phyloP scores from a whole-genome alignment of 37 sponge, comb jelly and placozoan species.

The Spongilla lacustris region DNA sequence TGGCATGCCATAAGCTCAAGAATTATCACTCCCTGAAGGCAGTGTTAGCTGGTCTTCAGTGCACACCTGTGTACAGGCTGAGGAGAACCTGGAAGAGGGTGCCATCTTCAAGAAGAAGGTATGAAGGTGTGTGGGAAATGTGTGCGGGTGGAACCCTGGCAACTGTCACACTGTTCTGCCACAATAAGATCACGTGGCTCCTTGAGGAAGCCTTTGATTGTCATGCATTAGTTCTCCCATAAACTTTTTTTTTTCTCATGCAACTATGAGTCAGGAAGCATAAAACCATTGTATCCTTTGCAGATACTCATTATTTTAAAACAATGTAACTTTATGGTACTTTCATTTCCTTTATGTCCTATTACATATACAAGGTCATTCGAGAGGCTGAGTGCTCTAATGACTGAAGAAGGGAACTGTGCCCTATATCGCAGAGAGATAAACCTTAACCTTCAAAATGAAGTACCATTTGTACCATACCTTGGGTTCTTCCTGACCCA shows the following conservation, averaged over 20 bases:
- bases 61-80: conserved; percentile 55
- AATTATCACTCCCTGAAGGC: conserved; percentile 79
- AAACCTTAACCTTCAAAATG: not conserved
- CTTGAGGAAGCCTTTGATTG: too few relatives aligned
- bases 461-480: conserved; percentile 63
- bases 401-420: conserved; percentile 69
- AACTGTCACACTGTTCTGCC: too few relatives aligned
- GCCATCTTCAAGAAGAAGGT: conserved; percentile 39
- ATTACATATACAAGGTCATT: conserved; percentile 34
- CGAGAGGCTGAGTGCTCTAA: conserved; percentile 31
- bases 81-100: conserved; percentile 50
- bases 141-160: conserved; percentile 6
- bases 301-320: too few relatives aligned
- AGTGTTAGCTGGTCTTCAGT: conserved; percentile 69
- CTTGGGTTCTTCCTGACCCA: conserved; percentile 76
- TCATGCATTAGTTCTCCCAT: too few relatives aligned
- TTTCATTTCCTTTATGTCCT: too few relatives aligned
- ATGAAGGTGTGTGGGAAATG: conserved; percentile 32
- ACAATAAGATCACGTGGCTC: too few relatives aligned
- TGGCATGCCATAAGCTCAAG: conserved; percentile 34
- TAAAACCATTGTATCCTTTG: too few relatives aligned
- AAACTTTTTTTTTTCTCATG: too few relatives aligned
- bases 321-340: too few relatives aligned
- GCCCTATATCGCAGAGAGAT: conserved; percentile 40
- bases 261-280: too few relatives aligned